Conservation (phyloP, 1,140 invertebrate genomes). For the Trichonephila inaurata region DNA sequence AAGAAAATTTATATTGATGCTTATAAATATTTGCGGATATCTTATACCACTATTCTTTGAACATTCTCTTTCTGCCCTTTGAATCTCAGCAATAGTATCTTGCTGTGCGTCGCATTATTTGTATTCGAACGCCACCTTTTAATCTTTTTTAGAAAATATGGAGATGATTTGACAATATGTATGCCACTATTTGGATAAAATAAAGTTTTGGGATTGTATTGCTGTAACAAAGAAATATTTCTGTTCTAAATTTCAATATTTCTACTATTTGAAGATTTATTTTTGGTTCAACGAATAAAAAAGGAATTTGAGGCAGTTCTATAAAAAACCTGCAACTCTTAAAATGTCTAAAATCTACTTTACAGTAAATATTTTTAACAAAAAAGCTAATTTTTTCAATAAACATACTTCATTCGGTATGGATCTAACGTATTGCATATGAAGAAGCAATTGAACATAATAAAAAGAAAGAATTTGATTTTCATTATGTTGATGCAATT, state of each 20-base stretch:
- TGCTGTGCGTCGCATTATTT: neutral
- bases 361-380: too few species aligned
- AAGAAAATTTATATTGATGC: neutral
- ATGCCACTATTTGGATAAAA: neutral
- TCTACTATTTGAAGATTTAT: neutral
- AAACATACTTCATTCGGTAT: too few species aligned
- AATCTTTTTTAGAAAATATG: conserved; percentile 6
- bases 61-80: neutral
- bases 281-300: neutral
- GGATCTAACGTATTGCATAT: too few species aligned
- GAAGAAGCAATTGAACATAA: too few species aligned
- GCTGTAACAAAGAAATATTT: neutral
- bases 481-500: too few species aligned
- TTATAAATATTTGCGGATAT: neutral
- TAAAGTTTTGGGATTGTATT: neutral
- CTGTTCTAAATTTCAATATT: neutral
- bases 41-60: neutral
- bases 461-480: too few species aligned
- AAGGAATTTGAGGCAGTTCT: neutral
- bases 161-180: neutral
- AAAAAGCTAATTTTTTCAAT: too few species aligned
- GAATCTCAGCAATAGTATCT: neutral
- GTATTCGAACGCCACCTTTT: conserved; percentile 8
- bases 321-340: neutral
- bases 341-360: neutral